phyloP scores from a whole-genome alignment of 23 tunicate genomes.

The Styela clava region DNA sequence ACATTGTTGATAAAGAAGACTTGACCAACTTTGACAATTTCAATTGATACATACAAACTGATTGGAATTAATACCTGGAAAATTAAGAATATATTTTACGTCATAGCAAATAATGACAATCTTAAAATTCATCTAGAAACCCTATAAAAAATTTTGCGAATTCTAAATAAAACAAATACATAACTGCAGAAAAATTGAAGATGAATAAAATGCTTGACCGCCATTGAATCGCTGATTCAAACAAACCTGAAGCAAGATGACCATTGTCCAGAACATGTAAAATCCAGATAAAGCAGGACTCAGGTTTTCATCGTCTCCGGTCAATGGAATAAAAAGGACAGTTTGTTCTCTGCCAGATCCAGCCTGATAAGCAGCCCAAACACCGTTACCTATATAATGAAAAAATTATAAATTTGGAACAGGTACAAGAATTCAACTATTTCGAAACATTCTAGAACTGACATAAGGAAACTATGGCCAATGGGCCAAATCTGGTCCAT shows the following conservation, averaged over 20 bases:
- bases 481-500: too few species aligned
- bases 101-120: neutral
- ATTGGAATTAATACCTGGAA: conserved; percentile 89
- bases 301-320: conserved; percentile 29
- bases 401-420: too few species aligned
- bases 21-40: conserved; percentile 91
- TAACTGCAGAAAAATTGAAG: neutral
- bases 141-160: too few species aligned
- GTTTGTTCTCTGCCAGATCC: conserved; percentile 28
- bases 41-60: conserved; percentile 96
- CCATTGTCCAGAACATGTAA: conserved; percentile 99
- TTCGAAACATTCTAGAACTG: too few species aligned
- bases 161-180: conserved; percentile 2
- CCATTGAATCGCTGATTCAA: too few species aligned
- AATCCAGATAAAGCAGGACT: conserved; percentile 82
- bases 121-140: neutral
- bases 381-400: conserved; percentile 54
- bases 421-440: neutral
- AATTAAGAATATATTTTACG: too few species aligned
- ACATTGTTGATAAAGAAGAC: conserved; percentile 90
- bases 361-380: conserved; percentile 71
- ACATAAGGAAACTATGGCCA: too few species aligned
- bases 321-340: conserved; percentile 58
- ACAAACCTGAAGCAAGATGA: conserved; percentile 85
- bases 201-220: too few species aligned